Percentiles rank a stretch among this genome's conserved stretches.
Conservation (phyloP, 1,140 invertebrate genomes). For the Arctopsyche grandis region DNA sequence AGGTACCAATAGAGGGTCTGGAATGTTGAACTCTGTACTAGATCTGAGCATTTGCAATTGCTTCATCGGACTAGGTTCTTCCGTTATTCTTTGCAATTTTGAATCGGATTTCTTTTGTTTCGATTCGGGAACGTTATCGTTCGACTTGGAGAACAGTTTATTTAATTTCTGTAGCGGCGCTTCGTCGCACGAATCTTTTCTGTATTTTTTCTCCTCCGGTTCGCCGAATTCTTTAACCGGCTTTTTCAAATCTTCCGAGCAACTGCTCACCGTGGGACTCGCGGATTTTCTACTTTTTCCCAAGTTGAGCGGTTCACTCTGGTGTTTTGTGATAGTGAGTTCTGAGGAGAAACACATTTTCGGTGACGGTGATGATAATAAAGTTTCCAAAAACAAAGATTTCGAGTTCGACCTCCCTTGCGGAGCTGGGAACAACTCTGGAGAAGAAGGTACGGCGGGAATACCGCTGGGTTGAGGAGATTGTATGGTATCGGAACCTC, state of each 20-base stretch:
- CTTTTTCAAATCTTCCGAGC: slow-evolving; percentile 69
- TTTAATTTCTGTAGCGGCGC: slow-evolving; percentile 59
- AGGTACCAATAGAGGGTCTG: slow-evolving; percentile 82
- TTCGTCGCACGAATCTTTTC: slow-evolving; percentile 63
- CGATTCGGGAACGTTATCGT: slow-evolving; percentile 58
- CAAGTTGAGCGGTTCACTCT: slow-evolving; percentile 74
- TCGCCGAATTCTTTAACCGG: slow-evolving; percentile 65
- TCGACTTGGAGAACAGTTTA: slow-evolving; percentile 61
- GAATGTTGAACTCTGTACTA: slow-evolving; percentile 75
- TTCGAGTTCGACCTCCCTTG: slow-evolving; percentile 64
- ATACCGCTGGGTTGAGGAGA: slow-evolving; percentile 75
- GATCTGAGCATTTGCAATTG: slow-evolving; percentile 78
- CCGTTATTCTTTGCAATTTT: slow-evolving; percentile 58
- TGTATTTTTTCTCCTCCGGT: slow-evolving; percentile 69
- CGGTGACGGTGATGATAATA: slow-evolving; percentile 66
- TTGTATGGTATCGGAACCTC: slow-evolving; percentile 71
- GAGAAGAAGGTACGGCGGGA: slow-evolving; percentile 70
- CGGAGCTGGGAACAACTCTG: slow-evolving; percentile 67
- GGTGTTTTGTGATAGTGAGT: slow-evolving; percentile 67
- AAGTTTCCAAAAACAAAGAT: slow-evolving; percentile 67
- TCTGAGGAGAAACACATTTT: slow-evolving; percentile 67
- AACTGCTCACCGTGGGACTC: slow-evolving; percentile 69
- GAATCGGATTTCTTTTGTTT: slow-evolving; percentile 55
- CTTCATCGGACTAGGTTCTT: slow-evolving; percentile 72
- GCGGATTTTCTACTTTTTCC: slow-evolving; percentile 71